Conservation (phyloP, 2,888 invertebrate genomes). For the Anticlea derivata region DNA sequence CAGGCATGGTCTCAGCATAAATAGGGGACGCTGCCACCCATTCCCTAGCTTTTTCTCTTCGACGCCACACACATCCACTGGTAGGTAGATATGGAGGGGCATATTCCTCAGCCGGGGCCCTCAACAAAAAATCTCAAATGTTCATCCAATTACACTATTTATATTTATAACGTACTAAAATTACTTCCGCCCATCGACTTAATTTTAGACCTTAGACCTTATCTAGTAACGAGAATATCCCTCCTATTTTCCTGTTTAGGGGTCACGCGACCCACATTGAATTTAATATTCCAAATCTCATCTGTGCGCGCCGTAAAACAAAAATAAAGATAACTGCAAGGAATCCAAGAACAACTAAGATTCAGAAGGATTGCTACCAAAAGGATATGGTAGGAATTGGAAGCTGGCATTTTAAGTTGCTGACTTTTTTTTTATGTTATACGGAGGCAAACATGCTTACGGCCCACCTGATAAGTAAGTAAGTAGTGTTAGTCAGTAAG, state of each 20-base stretch:
- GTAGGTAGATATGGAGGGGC: no score
- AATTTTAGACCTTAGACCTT: constrained; percentile 8
- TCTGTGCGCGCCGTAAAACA: constrained; percentile 63
- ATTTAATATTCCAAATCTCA: constrained; percentile 61
- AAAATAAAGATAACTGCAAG: constrained; percentile 66
- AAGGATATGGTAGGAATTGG: neutral
- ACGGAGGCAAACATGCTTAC: no score
- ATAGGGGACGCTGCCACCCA: no score
- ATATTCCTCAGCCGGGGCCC: no score
- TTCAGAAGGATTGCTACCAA: neutral
- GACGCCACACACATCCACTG: no score
- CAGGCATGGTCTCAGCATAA: no score
- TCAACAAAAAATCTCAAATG: neutral
- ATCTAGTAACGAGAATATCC: constrained; percentile 11
- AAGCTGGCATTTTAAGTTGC: no score
- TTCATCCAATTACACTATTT: neutral
- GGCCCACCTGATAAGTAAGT: no score
- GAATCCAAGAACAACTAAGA: constrained; percentile 42
- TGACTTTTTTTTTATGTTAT: no score
- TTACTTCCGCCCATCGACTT: constrained; percentile 22
- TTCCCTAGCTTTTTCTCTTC: no score
- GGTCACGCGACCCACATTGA: constrained; percentile 35
- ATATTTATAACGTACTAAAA: constrained; percentile 5
- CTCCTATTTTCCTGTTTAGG: constrained; percentile 25
- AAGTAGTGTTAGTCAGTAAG: no score